A percentile compares a stretch with the other conserved stretches of the same genome.
These are phyloP conservation scores for Monodelphis domestica DNA, from an alignment of 2,797 vertebrate genomes.

Conservation along the genomic window DNA sequence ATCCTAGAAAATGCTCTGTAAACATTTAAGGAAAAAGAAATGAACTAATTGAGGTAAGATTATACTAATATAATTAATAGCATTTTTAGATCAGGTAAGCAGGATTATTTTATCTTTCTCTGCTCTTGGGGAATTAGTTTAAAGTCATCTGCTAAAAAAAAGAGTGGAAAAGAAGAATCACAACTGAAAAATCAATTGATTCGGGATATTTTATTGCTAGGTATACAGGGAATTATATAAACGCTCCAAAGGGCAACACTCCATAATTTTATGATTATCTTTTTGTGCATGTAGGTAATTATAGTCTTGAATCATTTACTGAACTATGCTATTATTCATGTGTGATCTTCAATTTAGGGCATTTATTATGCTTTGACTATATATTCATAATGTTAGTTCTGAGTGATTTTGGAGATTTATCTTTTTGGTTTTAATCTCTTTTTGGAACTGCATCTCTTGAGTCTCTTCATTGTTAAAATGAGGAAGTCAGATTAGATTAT, in stretches of 20 bases:
- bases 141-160: not conserved
- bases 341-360: not conserved
- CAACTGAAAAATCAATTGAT: not conserved
- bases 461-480: not conserved
- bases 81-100: slow-evolving; percentile 24
- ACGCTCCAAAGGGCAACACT: not conserved
- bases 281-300: not conserved
- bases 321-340: not conserved
- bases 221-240: not conserved
- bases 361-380: not conserved
- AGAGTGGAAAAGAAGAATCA: not conserved
- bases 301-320: not conserved
- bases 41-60: not conserved
- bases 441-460: too few species aligned
- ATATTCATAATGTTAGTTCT: not conserved
- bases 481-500: not conserved
- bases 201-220: slow-evolving; percentile 22
- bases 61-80: not conserved
- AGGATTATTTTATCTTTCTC: not conserved
- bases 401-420: not conserved
- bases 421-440: not conserved
- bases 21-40: not conserved
- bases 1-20: not conserved
- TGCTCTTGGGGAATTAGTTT: slow-evolving; percentile 2
- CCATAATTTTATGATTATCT: not conserved